Conservation (phyloP, 2,113 vertebrate species). For the Picathartes gymnocephalus region DNA sequence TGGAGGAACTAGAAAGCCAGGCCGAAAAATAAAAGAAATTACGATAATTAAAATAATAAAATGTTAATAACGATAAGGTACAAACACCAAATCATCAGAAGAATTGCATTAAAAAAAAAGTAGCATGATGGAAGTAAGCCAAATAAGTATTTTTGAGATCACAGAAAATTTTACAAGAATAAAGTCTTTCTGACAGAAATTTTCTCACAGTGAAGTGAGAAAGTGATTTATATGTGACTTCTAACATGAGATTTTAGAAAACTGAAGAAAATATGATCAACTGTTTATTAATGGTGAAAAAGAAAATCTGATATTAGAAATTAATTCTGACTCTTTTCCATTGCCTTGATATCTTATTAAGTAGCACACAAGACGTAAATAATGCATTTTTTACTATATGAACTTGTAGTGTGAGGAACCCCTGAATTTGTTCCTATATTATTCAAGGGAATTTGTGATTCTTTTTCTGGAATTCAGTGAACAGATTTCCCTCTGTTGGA, state of each 20-base stretch:
- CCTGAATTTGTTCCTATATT: neutral
- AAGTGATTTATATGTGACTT: neutral
- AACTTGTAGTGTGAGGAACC: neutral
- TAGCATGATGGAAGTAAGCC: neutral
- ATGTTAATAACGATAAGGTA: neutral
- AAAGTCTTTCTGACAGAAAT: neutral
- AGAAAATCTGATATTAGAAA: neutral
- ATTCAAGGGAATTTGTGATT: neutral
- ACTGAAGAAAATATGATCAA: neutral
- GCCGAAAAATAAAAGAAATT: neutral
- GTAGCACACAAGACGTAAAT: neutral
- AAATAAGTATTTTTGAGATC: neutral
- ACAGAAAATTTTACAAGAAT: neutral
- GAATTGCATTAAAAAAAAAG: neutral
- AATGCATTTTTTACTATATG: neutral
- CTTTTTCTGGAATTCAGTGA: neutral
- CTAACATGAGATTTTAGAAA: neutral
- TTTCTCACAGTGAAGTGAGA: neutral
- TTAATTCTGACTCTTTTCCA: neutral
- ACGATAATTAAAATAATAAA: neutral
- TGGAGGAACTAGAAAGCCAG: neutral
- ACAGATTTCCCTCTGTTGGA: neutral
- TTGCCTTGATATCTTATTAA: neutral
- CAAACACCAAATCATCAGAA: neutral
- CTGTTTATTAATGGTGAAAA: neutral